Base-by-base conservation (phyloP, 2,113 vertebrate species). In the Pardalotus punctatus region DNA sequence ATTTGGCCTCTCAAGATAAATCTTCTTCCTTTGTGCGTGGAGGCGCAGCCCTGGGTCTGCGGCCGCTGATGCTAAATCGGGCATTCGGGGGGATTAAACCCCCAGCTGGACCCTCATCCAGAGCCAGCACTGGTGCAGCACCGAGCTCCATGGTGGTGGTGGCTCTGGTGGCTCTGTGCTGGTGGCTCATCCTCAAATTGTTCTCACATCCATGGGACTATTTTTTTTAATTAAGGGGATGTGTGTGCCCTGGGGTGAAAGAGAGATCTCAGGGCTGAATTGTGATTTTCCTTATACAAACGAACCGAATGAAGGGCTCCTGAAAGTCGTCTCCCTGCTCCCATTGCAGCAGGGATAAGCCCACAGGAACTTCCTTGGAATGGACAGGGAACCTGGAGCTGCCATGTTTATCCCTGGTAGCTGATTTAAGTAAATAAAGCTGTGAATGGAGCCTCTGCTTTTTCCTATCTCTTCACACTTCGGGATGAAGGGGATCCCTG, bases 1-100 rank as follows among this genome's bases (percentile, higher is more conserved):
- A 92, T 96, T 95, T 89, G 72, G 89, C 88, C 74, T 90, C 93
- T 95, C 95, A 1, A 70, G 93, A 95, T 90, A 92, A 96, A 94
- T 87, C 93, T 95, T 87, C 45, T 29, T 65, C 88, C 65, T 96
- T 93, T 93, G 74, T 78, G 88, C 7, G 0, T 6, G n/a, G 48
- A 4, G 81, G 53, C 11, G 0, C 0, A 2, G 65, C 87, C 74
- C 45, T 0, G 4, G 54, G 17, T n/a, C 73, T 21, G 62, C 9
- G 10, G 77, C 57, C 6, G 1, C 89, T 7, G 64, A 9, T 6
- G 70, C 71, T 48, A n/a, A 47, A 61, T 48, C 0, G 12, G 69
- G 53, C 2, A 2, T 45, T 62, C 0, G 14, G 27, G 45, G 82
- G 76, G 70, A 38, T 86, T 65, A 47, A 60, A 70, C n/a, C 54